A percentile compares a stretch with the other conserved stretches of the same genome.
Evolutionary conservation across 2,113 vertebrate species (phyloP).

Genomic region (Isichthys henryi): DNA sequence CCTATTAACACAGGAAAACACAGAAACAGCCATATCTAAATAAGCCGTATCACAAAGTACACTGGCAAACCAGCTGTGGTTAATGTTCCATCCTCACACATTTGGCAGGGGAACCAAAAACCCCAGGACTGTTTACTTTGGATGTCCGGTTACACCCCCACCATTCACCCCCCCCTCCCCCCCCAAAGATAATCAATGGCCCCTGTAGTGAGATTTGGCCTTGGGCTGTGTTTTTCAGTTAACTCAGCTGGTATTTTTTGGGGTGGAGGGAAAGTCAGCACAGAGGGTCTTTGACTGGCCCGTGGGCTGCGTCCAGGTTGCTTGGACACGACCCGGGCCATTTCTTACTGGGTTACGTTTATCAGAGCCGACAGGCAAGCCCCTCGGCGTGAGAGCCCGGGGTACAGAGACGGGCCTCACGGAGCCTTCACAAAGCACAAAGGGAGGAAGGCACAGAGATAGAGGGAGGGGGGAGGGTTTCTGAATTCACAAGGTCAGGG

Average conservation of each 20-base stretch:
- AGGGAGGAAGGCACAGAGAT: neutral
- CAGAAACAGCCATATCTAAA: neutral
- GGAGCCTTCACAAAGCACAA: neutral
- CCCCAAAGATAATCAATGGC: neutral
- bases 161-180: neutral
- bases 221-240: neutral
- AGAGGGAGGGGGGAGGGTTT: neutral
- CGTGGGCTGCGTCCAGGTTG: neutral
- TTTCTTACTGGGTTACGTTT: neutral
- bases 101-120: neutral
- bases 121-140: neutral
- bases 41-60: neutral
- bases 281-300: neutral
- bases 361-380: neutral
- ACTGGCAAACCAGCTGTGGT: neutral
- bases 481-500: neutral
- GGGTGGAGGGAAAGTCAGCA: neutral
- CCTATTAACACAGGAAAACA: neutral
- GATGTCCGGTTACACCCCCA: neutral
- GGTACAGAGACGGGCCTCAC: neutral
- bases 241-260: neutral
- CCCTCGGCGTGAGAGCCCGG: neutral
- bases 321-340: neutral
- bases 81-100: neutral
- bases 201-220: conserved; percentile 2